phyloP scores from a whole-genome alignment of 2,113 vertebrate species.

The Cyanocitta stelleri region DNA sequence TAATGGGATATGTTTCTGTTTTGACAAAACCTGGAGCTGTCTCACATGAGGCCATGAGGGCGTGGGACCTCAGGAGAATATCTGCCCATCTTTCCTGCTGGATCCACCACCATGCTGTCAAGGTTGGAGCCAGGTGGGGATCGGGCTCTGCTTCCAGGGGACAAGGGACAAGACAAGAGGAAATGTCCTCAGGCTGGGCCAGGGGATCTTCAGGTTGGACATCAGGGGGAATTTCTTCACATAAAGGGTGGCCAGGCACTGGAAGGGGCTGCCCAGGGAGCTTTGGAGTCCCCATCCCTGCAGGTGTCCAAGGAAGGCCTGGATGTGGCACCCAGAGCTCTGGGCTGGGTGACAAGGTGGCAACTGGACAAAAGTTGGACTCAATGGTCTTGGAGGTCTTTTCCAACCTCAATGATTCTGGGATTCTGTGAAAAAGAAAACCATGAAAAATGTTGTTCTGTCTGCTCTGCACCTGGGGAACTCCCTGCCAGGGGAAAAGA shows the following conservation, averaged over 20 bases:
- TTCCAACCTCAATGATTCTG: neutral
- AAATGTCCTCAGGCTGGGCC: neutral
- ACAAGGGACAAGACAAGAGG: neutral
- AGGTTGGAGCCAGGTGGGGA: neutral
- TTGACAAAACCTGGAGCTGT: neutral
- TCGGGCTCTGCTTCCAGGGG: neutral
- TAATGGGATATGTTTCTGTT: neutral
- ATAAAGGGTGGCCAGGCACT: neutral
- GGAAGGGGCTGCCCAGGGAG: neutral
- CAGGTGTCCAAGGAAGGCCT: fast-evolving
- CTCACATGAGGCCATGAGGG: neutral
- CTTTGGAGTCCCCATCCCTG: neutral
- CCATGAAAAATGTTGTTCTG: neutral
- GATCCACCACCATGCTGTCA: fast-evolving
- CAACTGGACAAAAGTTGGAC: fast-evolving
- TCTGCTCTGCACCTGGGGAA: neutral
- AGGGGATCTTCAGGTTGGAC: neutral
- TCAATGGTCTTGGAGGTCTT: neutral
- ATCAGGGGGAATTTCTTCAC: neutral
- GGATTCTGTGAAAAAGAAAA: neutral
- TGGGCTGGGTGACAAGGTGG: neutral
- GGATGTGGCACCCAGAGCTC: fast-evolving
- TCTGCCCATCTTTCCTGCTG: neutral
- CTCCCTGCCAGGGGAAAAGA: neutral
- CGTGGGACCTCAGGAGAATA: neutral